A percentile compares a stretch with the other conserved stretches of the same genome.
Evolutionary conservation across 1,140 invertebrate species (phyloP).

Genomic region (Paraescarpia echinospica): DNA sequence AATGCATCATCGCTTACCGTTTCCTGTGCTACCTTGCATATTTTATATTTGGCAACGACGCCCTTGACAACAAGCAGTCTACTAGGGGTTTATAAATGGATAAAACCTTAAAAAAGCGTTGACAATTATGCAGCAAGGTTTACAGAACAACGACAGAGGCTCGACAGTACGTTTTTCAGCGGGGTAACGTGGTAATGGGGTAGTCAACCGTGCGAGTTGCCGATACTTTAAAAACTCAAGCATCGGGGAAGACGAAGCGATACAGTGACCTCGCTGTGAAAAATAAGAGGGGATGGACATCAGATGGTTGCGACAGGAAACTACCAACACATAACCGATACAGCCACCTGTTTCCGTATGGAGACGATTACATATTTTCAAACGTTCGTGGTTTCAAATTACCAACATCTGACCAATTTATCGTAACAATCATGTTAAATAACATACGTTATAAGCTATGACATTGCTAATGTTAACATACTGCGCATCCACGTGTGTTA

Average conservation of each 20-base stretch:
- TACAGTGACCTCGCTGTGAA: not conserved
- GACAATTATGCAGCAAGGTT: not conserved
- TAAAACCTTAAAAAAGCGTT: not conserved
- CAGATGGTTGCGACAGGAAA: not conserved
- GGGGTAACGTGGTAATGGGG: not conserved
- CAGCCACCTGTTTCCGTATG: not conserved
- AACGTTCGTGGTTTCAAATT: not conserved
- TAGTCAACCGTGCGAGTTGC: not conserved
- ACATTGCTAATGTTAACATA: no score
- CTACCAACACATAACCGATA: not conserved
- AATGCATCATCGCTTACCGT: no score
- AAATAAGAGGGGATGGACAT: not conserved
- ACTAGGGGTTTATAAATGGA: not conserved
- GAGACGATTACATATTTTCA: not conserved
- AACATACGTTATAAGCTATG: no score
- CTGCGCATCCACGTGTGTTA: no score
- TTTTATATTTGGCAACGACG: not conserved
- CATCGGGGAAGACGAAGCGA: not conserved
- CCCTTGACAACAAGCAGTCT: not conserved
- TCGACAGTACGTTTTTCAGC: not conserved
- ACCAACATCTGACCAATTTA: no score
- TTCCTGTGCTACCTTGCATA: no score
- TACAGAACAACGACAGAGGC: not conserved
- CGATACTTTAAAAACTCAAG: not conserved
- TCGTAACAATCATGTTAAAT: no score